Evolutionary conservation across 2,888 invertebrate species (phyloP).

Genomic region (Gortyna flavago): DNA sequence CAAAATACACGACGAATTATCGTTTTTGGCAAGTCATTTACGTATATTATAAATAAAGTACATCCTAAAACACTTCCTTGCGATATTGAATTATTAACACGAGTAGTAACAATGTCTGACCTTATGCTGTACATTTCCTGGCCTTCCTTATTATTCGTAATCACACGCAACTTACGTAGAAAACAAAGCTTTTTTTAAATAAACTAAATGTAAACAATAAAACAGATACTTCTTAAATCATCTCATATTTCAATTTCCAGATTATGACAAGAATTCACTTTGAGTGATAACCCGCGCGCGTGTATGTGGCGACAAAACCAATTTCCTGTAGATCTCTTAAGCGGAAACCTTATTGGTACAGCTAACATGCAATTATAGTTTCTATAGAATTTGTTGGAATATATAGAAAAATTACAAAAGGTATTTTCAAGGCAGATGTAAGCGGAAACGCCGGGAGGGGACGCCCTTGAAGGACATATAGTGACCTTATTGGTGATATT

Average conservation of each 20-base stretch:
- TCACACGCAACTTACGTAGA: constrained; percentile 14
- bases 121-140: background rate
- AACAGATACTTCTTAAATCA: constrained; percentile 19
- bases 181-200: background rate
- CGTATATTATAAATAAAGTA: background rate
- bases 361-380: constrained; percentile 6
- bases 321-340: constrained; percentile 46
- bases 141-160: constrained; percentile 9
- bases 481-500: constrained; percentile 1
- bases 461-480: background rate
- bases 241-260: constrained; percentile 57
- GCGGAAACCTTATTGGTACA: constrained; percentile 26
- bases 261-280: constrained; percentile 40
- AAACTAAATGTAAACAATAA: constrained; percentile 22
- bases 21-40: background rate
- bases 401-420: background rate
- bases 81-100: background rate
- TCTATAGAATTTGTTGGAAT: background rate
- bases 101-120: background rate
- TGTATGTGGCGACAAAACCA: constrained; percentile 50
- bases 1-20: background rate
- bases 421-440: background rate
- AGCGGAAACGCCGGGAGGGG: background rate
- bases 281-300: constrained; percentile 30
- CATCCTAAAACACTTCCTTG: background rate